A percentile compares a stretch with the other conserved stretches of the same genome.
phyloP scores from a whole-genome alignment of 2,888 invertebrate genomes.

The Dolichomitus sp. region DNA sequence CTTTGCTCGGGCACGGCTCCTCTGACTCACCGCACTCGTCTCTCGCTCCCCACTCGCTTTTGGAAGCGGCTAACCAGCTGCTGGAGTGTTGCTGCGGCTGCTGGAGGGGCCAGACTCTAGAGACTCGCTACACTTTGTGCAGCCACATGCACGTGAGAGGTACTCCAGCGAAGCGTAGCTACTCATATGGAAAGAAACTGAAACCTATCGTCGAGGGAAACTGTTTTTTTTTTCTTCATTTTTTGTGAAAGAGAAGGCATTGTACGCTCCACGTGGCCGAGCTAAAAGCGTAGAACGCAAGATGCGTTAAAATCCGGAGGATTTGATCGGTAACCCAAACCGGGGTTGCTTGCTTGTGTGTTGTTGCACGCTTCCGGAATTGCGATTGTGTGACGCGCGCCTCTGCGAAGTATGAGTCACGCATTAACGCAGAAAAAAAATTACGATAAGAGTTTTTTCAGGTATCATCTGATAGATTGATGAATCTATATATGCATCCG shows the following conservation, averaged over 20 bases:
- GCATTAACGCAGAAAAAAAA: slow-evolving; percentile 7
- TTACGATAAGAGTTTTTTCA: neutral
- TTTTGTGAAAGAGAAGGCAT: neutral
- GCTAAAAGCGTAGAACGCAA: neutral
- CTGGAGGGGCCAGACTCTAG: slow-evolving; percentile 29
- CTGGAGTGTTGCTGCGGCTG: slow-evolving; percentile 50
- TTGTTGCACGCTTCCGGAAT: neutral
- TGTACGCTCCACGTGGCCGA: neutral
- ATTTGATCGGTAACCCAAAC: neutral
- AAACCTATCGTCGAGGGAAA: neutral
- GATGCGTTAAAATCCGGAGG: neutral
- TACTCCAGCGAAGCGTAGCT: slow-evolving; percentile 16
- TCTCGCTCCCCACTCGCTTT: slow-evolving; percentile 29
- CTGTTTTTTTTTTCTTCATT: neutral
- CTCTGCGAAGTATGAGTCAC: slow-evolving; percentile 32
- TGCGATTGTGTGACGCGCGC: slow-evolving; percentile 18
- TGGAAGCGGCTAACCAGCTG: slow-evolving; percentile 54
- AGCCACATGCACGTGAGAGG: neutral
- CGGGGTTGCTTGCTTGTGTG: neutral
- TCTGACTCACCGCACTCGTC: slow-evolving; percentile 46
- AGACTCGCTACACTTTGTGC: neutral
- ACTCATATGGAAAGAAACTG: slow-evolving; percentile 13
- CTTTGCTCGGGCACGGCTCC: slow-evolving; percentile 13
- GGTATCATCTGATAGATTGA: neutral
- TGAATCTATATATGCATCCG: neutral